Evolutionary conservation across 2,113 vertebrate genomes (phyloP), one percentile per base, ranked within the genome.

Genomic region (Lasiurus borealis): DNA sequence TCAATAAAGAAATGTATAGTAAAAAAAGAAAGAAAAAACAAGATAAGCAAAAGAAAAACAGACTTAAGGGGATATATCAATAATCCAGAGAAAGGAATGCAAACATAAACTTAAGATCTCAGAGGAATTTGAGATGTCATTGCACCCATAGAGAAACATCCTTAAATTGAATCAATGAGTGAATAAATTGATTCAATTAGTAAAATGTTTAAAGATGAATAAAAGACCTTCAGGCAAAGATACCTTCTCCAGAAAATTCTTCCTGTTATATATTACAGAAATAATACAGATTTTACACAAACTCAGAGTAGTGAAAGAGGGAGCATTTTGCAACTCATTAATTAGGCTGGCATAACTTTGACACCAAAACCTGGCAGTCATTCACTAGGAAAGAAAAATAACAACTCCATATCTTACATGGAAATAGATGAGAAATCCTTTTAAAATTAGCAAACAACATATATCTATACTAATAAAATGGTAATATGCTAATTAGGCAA

Each of bases 401-500:
- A 52, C 29, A 66, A 44, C 5, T 66, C 34, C 64, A 44, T 80
- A 34, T 73, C n/a, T 69, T 40, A 69, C 13, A 50, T 44, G 46
- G 52, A 88, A 72, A 90, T 25, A 48, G 34, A 16, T 40, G 16
- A 78, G 64, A 83, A 29, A 82, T 54, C 8, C 6, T 54, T 72
- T 48, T 40, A 96, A 89, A 93, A 76, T 48, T 57, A 85, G 46
- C 31, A 93, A 90, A 57, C 10, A 50, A 23, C 68, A 40, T 90
- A 44, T 64, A 40, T 59, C 23, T 59, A 25, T 27, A 27, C 59
- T 62, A 62, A 62, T 62, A 62, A 62, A 62, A 62, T 9, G 25
- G 25, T 62, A 62, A 62, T 62, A 27, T 62, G 3, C 25, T 62
- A 62, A 27, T 62, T 62, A 62, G 59, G 3, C 25, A 1, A 4